Conservation (phyloP, 2,113 vertebrate genomes). For the Clupea harengus region DNA sequence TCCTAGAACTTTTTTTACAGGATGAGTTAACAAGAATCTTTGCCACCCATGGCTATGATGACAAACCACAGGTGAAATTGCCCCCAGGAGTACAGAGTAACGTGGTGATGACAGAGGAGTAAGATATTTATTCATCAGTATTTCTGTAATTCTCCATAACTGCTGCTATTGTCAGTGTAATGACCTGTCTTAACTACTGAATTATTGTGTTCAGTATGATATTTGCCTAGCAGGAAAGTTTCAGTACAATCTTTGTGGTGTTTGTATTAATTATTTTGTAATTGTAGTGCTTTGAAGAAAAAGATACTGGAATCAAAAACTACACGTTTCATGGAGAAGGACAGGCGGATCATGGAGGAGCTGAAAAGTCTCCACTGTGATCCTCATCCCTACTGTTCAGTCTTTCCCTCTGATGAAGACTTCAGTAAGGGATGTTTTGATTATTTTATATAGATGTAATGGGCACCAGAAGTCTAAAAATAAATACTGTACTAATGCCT, state of each 20-base stretch:
- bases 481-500: too few species aligned
- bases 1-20: conserved; percentile 33
- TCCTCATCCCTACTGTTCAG: conserved; percentile 60
- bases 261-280: background rate
- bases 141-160: background rate
- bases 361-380: conserved; percentile 63
- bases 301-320: conserved; percentile 48
- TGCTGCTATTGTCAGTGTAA: background rate
- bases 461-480: background rate
- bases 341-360: conserved; percentile 61
- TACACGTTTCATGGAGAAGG: conserved; percentile 44
- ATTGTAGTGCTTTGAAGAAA: conserved; percentile 58
- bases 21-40: conserved; percentile 28
- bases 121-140: background rate
- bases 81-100: conserved; percentile 52
- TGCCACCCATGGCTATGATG: conserved; percentile 38
- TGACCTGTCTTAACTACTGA: too few species aligned
- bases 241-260: background rate
- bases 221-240: too few species aligned
- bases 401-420: conserved; percentile 62
- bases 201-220: too few species aligned
- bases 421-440: conserved; percentile 52
- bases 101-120: conserved; percentile 54
- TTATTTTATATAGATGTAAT: background rate
- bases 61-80: conserved; percentile 43